A percentile compares a stretch with the other conserved stretches of the same genome.
Evolutionary conservation across 2,888 invertebrate genomes (phyloP).

Genomic region (Microplitis manilae): DNA sequence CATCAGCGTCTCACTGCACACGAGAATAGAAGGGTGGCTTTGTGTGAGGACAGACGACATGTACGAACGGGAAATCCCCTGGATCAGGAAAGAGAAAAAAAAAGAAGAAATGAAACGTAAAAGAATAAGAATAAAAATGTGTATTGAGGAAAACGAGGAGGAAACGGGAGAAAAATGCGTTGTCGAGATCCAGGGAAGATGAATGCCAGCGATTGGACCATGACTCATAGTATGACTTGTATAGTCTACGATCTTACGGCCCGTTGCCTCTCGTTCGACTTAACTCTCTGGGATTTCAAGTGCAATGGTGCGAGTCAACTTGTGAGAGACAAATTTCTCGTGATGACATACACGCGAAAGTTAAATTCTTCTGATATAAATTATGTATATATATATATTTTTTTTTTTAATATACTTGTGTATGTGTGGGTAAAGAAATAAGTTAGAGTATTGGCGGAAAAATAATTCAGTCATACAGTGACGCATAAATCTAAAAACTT

Average conservation of each 20-base stretch:
- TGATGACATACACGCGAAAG: conserved; percentile 4
- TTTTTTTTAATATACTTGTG: no score
- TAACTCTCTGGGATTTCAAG: conserved; percentile 38
- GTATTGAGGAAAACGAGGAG: conserved; percentile 28
- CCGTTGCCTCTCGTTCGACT: conserved; percentile 50
- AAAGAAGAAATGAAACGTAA: not conserved
- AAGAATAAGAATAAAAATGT: conserved; percentile 24
- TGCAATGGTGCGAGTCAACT: conserved; percentile 30
- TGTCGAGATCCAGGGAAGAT: conserved; percentile 41
- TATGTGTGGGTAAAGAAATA: no score
- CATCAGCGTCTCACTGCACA: conserved; percentile 32
- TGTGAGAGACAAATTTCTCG: conserved; percentile 4
- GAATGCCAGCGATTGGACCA: conserved; percentile 51
- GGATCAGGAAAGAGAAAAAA: conserved; percentile 3
- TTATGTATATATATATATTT: conserved; percentile 1
- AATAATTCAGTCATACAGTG: not conserved
- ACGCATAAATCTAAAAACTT: not conserved
- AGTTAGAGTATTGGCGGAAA: not conserved
- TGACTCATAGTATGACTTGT: conserved; percentile 48
- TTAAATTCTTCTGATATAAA: not conserved
- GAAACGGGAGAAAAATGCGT: conserved; percentile 18
- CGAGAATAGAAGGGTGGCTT: conserved; percentile 24
- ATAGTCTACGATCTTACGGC: conserved; percentile 48
- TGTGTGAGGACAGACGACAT: conserved; percentile 6
- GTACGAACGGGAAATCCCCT: conserved; percentile 19